phyloP scores from a whole-genome alignment of 2,797 vertebrate species.

The Macropodus opercularis region DNA sequence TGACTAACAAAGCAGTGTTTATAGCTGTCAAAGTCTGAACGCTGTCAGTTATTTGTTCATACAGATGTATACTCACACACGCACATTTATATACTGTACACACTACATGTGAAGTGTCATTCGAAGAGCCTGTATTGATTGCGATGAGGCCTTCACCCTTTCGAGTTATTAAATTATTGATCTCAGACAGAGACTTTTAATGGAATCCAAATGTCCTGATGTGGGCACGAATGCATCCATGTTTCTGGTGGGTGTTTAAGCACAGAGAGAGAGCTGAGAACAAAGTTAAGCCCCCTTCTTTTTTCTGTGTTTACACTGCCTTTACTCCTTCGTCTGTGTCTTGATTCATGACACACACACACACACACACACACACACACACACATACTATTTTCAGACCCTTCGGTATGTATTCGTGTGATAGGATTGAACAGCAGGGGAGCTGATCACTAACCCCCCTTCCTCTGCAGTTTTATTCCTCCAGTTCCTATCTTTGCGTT shows the following conservation, averaged over 20 bases:
- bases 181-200: conserved; percentile 75
- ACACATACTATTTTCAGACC: too few relatives aligned
- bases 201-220: conserved; percentile 62
- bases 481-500: neutral
- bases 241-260: conserved; percentile 4
- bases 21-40: conserved; percentile 21
- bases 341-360: conserved; percentile 16
- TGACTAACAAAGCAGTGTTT: conserved; percentile 18
- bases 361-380: conserved; percentile 9
- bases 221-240: neutral
- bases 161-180: conserved; percentile 85
- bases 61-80: conserved; percentile 1
- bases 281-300: conserved; percentile 29
- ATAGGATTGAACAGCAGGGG: conserved; percentile 17
- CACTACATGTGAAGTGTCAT: too few relatives aligned
- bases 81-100: conserved; percentile 11
- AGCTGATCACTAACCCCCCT: conserved; percentile 35
- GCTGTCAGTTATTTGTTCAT: conserved; percentile 20
- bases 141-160: conserved; percentile 79
- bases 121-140: conserved; percentile 71
- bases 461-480: conserved; percentile 3
- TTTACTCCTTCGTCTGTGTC: conserved; percentile 30
- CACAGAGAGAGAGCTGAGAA: neutral
- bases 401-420: too few relatives aligned
- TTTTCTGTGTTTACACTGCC: conserved; percentile 28